Base-by-base conservation (phyloP, 2,888 invertebrate species). In the Stenotaenia linearis region DNA sequence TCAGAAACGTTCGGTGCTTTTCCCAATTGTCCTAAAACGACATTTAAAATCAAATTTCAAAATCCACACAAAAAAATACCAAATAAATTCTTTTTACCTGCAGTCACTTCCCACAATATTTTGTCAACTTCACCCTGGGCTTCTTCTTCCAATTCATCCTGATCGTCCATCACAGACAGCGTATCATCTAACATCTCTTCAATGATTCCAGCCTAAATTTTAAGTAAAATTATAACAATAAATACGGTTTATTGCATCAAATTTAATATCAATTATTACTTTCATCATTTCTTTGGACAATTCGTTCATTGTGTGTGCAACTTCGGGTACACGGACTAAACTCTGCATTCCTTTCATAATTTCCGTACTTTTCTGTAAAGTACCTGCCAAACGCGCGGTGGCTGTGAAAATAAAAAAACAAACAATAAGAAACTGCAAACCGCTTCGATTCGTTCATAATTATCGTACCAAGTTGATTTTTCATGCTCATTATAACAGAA, bases 161-260 rank as follows among this genome's bases (percentile, higher is more conserved):
- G 92, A 85, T 96, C 96, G 84, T 97, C 91, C 82, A 97, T 84
- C 4, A 91, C 89, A 81, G 97, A 96, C 92, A 99, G 93, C 35
- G 97, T 96, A 85, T 99, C 99, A 82, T 98, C 98, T 61, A 99
- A 88, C 98, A 99, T 97, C 88, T 99, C 99, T 86, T 99, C 98
- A 79, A 99, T 96, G 81, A 99, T 98, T 21, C 98, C 98, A 0
- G 97, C 97, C 86, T 89, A 81, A n/a, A n/a, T n/a, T n/a, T n/a
- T n/a, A n/a, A n/a, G n/a, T n/a, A n/a, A n/a, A n/a, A n/a, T n/a
- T 50, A 50, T 18, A 1, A 50, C 18, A n/a, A 30, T 25, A 9
- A 32, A 23, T 23, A 4, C 15, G 5, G 7, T 74, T 9, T 6
- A 74, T n/a, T 30, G 2, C 7, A 74, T n/a, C 18, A n/a, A 25